Percentiles rank a stretch among this genome's conserved stretches.
Conservation (phyloP, 1,140 invertebrate species). For the Pseudomyrmex flavicornis region DNA sequence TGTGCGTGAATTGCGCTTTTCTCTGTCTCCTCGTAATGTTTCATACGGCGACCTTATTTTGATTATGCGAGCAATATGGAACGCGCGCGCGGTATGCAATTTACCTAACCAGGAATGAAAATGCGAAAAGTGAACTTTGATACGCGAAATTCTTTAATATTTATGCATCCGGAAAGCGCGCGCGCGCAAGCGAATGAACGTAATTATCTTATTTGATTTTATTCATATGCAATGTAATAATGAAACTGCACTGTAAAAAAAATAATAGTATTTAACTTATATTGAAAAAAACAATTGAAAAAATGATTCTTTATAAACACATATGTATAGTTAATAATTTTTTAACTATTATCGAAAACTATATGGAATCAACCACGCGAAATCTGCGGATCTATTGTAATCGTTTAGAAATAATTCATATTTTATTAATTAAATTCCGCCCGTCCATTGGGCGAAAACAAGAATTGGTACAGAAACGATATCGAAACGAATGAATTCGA, state of each 20-base stretch:
- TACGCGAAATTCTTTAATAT: constrained; percentile 42
- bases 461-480: constrained; percentile 23
- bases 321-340: neutral
- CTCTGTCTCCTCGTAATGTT: neutral
- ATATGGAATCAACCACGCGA: neutral
- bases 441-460: neutral
- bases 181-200: neutral
- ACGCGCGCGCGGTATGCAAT: constrained; percentile 15
- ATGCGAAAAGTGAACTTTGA: constrained; percentile 35
- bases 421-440: constrained; percentile 6
- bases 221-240: neutral
- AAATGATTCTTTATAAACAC: too few species aligned
- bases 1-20: constrained; percentile 24
- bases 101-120: constrained; percentile 27
- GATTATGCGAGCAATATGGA: constrained; percentile 15
- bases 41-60: constrained; percentile 21
- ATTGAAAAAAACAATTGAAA: too few species aligned
- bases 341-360: neutral
- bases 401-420: constrained; percentile 7
- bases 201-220: constrained; percentile 5
- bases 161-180: constrained; percentile 5
- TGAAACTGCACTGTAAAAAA: neutral
- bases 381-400: neutral
- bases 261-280: too few species aligned
- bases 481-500: constrained; percentile 21